Base-by-base conservation (phyloP, 2,888 invertebrate genomes). In the Lypha dubia region DNA sequence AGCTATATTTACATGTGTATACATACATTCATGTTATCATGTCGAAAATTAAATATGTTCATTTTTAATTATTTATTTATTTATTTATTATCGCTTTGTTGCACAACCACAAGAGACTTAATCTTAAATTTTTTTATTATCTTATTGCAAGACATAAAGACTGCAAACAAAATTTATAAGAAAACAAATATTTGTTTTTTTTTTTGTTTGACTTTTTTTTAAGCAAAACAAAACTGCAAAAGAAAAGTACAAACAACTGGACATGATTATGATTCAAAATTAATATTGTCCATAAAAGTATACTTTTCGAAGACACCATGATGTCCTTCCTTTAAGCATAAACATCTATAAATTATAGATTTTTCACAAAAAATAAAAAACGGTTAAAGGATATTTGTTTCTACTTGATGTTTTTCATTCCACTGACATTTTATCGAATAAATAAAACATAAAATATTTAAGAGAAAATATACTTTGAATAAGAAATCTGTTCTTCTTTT, bases 401-500 rank as follows among this genome's bases (percentile, higher is more conserved):
- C 6, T 17, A n/a, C 24, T 68, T 51, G n/a, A n/a, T 58, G 3
- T 20, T 4, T 56, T 46, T 32, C 44, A 32, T 58, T n/a, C 17
- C 15, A 20, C 35, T 73, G 58, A 8, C 35, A 62, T 44, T 53
- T n/a, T 13, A 9, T 51, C 13, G 11, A 28, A 38, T 38, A 60
- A 11, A 15, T 35, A 60, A 38, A 7, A 41, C 17, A 41, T 22
- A 28, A 28, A 28, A 13, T 8, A n/a, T 28, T 1, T 53, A 15
- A 53, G 1, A 53, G 6, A 53, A 53, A 15, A 22, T 49, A 20
- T 49, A 3, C 6, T 15, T 53, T 11, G 17, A 28, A 3, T 41
- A 56, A 28, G 24, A 75, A 51, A 76, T 75, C 63, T 70, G 1
- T 11, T 38, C 67, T 53, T 46, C 17, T 75, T 24, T 60, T 71